Base-by-base conservation (phyloP, 2,888 invertebrate species). In the Trachelus troglodyta region DNA sequence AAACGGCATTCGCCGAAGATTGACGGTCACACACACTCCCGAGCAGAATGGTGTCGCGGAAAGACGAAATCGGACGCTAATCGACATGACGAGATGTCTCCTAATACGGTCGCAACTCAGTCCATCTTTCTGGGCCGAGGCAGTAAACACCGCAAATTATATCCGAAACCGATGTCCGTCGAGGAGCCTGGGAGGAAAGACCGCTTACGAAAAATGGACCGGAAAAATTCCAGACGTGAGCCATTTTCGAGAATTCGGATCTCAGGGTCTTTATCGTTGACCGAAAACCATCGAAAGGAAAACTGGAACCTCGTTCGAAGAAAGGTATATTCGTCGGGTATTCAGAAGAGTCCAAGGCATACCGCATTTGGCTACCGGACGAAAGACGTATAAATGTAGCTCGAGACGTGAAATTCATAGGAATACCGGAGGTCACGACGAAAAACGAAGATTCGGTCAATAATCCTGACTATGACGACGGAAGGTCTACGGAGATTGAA, bases 31-130 rank as follows among this genome's bases (percentile, higher is more conserved):
- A 0, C 80, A 87, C 23, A 86, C 83, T 0, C 87, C 86, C 0
- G 84, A 89, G 69, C 86, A 87, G 30, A 90, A 89, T 76, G 89
- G 86, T 0, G 81, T 85, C 0, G 85, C 89, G 0, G 87, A 90
- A 76, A 69, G 86, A 1, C 81, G 82, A 6, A 89, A 89, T 34
- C 80, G 86, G 0, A 89, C 87, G 0, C 69, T 89, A 0, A 81
- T 87, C 4, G 86, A 88, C 33, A 83, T 84, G 79, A 85, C 87
- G 0, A 77, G 87, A 11, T 83, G 84, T 3, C 82, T 90, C 74
- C 71, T 90, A 76, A n/a, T 82, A 3, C 82, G 86, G 37, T 82
- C 80, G 4, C 80, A 77, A 1, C 76, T 88, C 1, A 81, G 83
- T 23, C 69, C 84, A 1, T 79, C 79, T 11, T 80, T 89, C 34